A percentile compares a stretch with the other conserved stretches of the same genome.
Conservation (phyloP, 2,797 vertebrate genomes). For the Salarias fasciatus region DNA sequence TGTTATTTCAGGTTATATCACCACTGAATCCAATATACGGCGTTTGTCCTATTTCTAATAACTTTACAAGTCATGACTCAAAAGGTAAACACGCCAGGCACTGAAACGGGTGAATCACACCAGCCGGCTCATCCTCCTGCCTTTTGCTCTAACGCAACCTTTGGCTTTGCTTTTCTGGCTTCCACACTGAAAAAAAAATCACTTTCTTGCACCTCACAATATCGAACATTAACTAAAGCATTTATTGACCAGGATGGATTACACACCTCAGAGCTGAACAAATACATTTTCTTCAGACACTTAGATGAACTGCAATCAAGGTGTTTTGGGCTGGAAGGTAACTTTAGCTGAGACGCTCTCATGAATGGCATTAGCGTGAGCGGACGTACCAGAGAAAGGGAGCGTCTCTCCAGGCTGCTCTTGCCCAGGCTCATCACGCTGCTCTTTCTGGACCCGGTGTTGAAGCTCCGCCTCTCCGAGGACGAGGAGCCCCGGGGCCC, state of each 20-base stretch:
- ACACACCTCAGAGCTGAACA: neutral
- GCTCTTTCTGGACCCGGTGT: slow-evolving; percentile 88
- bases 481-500: slow-evolving; percentile 82
- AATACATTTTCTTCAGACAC: neutral
- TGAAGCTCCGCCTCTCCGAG: slow-evolving; percentile 83
- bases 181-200: no score
- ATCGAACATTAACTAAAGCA: neutral
- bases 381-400: slow-evolving; percentile 80
- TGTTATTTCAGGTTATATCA: neutral
- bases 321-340: no score
- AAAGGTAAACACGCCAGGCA: neutral
- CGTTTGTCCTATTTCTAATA: neutral
- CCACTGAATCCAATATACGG: neutral
- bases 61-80: no score
- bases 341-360: no score
- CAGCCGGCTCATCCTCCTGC: no score
- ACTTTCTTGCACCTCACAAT: slow-evolving; percentile 1
- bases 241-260: neutral
- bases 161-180: no score
- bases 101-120: neutral
- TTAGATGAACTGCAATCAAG: neutral
- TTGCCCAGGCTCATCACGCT: slow-evolving; percentile 91
- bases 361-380: neutral
- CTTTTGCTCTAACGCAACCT: no score
- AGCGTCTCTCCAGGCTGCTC: slow-evolving; percentile 88